Conservation (phyloP, 2,113 vertebrate genomes). For the Chaetodon auriga region DNA sequence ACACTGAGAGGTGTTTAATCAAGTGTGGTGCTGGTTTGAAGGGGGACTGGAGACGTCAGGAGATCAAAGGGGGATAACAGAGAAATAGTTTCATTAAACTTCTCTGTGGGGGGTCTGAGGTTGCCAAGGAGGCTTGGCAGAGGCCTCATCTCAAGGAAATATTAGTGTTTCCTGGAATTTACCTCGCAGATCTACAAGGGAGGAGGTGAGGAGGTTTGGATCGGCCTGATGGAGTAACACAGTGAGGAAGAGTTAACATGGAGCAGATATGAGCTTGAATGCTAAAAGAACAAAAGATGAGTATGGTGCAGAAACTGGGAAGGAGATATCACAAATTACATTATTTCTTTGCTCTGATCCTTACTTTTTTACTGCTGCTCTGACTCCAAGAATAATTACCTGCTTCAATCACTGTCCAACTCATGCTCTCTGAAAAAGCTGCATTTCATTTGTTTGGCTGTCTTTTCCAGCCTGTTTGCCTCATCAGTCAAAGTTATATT, state of each 20-base stretch:
- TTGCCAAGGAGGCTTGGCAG: constrained; percentile 18
- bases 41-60: constrained; percentile 12
- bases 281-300: not conserved
- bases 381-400: not conserved
- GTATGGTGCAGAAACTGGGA: not conserved
- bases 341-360: not conserved
- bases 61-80: constrained; percentile 24
- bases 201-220: not conserved
- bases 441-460: not conserved
- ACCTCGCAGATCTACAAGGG: not conserved
- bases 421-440: not conserved
- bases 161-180: constrained; percentile 43
- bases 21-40: not conserved
- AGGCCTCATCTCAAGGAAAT: constrained; percentile 18
- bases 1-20: not conserved
- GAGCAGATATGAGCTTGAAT: not conserved
- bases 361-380: not conserved
- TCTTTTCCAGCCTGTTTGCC: not conserved
- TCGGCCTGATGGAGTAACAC: not conserved
- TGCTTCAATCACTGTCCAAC: not conserved
- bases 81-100: constrained; percentile 63
- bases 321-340: not conserved
- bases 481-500: not conserved
- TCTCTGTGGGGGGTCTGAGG: constrained; percentile 31
- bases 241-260: not conserved